Percentiles rank a stretch among this genome's conserved stretches.
Conservation (phyloP, 1,140 invertebrate species). For the Holotrichia oblita region DNA sequence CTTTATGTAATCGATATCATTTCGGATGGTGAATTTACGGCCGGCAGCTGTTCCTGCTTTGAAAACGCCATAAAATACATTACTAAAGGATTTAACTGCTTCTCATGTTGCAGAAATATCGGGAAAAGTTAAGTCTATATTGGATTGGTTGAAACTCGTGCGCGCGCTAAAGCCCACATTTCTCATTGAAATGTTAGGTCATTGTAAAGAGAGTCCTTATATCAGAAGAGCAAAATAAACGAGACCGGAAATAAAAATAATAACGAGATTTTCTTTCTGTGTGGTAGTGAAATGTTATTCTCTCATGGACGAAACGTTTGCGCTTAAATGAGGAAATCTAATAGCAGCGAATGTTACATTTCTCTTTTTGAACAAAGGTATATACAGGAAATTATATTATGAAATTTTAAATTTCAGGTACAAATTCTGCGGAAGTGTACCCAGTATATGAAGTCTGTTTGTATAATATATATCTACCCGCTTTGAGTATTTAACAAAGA, state of each 20-base stretch:
- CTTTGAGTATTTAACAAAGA: too few species aligned
- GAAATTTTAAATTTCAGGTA: not conserved
- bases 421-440: too few species aligned
- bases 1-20: conserved; percentile 32
- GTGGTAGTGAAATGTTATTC: conserved; percentile 16
- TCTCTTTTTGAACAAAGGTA: not conserved
- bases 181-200: conserved; percentile 28
- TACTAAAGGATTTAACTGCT: conserved; percentile 34
- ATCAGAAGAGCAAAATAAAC: conserved; percentile 7
- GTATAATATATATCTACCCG: too few species aligned
- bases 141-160: conserved; percentile 28
- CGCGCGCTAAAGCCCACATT: conserved; percentile 29
- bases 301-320: not conserved
- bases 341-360: not conserved
- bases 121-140: conserved; percentile 28
- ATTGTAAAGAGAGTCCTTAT: conserved; percentile 11
- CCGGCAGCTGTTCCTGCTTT: conserved; percentile 28
- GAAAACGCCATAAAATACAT: conserved; percentile 31
- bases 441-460: too few species aligned
- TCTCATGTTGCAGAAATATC: conserved; percentile 31
- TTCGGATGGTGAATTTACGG: conserved; percentile 28
- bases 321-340: not conserved
- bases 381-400: not conserved
- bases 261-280: conserved; percentile 2
- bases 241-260: conserved; percentile 6